Evolutionary conservation across 2,888 invertebrate genomes (phyloP), one percentile per base, ranked within the genome.

Genomic region (Oscheius sp.): DNA sequence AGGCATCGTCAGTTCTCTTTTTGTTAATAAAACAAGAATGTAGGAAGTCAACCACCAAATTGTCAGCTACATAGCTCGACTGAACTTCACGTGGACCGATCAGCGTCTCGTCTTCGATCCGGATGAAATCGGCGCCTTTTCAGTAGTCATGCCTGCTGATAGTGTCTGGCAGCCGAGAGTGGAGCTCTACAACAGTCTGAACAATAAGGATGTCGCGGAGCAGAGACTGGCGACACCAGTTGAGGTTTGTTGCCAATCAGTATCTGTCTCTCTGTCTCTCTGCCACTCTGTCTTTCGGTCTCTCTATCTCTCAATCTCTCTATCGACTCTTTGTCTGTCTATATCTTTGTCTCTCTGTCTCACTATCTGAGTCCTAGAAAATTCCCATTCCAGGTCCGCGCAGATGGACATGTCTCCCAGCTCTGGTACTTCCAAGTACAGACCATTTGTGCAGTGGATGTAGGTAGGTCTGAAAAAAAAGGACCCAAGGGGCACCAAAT

Each of bases 121-220:
- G 7, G 48, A n/a, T 10, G 63, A 63, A 1, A 21, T 21, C 11
- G 48, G 48, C 7, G 21, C 63, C 32, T 63, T 47, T 47, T 21
- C n/a, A 2, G 9, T 63, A 7, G 10, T 48, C 4, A 47, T 63
- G 48, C 63, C 63, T 13, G 48, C 63, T n/a, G 29, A n/a, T 13
- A 63, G 48, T 47, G 63, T 63, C 48, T 63, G 63, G 63, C n/a
- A 21, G n/a, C 63, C 63, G 29, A 29, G 63, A 63, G 29, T 63
- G 21, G 63, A 63, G 4, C n/a, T 63, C 21, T 63, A 63, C 48
- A 63, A 63, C 29, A 9, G 29, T 5, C n/a, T n/a, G 29, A 21
- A 47, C 48, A 63, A 63, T 11, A 42, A 32, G 32, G 63, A 63
- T 63, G 32, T 63, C 48, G 48, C 1, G 1, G 53, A 53, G 11